These are phyloP conservation scores for Lagopus muta DNA, from an alignment of 2,113 vertebrate genomes.

Conservation along the genomic window DNA sequence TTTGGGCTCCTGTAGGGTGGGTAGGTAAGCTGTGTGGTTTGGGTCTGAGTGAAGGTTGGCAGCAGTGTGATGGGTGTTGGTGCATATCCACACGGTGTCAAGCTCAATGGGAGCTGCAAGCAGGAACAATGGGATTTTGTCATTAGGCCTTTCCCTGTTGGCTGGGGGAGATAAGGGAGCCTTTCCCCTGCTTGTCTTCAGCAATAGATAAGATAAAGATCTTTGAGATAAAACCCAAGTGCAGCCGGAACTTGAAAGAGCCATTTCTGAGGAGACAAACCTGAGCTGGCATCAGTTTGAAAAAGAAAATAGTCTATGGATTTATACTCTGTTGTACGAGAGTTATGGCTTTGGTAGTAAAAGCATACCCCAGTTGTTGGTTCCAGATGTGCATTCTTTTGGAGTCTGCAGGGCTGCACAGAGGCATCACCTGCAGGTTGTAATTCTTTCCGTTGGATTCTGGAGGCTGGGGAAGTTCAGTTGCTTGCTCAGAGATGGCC, in stretches of 20 bases:
- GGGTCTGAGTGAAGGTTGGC: neutral
- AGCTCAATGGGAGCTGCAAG: neutral
- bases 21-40: neutral
- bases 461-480: neutral
- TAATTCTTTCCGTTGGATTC: neutral
- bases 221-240: constrained; percentile 22
- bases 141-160: constrained; percentile 25
- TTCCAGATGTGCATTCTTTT: neutral
- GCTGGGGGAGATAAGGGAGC: constrained; percentile 5
- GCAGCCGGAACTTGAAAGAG: constrained; percentile 4
- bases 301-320: neutral
- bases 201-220: constrained; percentile 40
- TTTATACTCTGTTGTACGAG: neutral
- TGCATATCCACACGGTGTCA: neutral
- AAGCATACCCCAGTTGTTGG: neutral
- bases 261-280: neutral
- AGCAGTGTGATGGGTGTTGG: neutral
- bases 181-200: constrained; percentile 12
- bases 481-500: neutral
- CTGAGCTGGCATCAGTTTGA: neutral
- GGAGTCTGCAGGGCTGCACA: neutral
- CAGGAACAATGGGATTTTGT: constrained; percentile 19
- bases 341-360: neutral
- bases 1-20: neutral
- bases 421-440: neutral